Evolutionary conservation across 2,113 vertebrate genomes (phyloP).

Genomic region (Himantopus leucocephalus): DNA sequence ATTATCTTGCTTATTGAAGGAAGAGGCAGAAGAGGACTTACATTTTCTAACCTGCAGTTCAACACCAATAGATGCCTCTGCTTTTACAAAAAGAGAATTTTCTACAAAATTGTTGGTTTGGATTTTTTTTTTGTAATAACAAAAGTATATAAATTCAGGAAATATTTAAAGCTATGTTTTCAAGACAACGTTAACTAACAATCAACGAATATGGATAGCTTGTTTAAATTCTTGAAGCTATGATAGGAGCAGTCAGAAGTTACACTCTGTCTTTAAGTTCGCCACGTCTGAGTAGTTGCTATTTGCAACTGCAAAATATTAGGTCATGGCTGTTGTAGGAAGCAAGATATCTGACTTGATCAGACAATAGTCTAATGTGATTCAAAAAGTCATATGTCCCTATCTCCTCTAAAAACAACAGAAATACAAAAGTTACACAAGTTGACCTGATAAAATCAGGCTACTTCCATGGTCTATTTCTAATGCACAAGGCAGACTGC

Average conservation of each 20-base stretch:
- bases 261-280: not conserved
- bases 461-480: not conserved
- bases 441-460: not conserved
- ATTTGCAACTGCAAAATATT: not conserved
- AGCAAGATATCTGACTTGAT: not conserved
- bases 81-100: not conserved
- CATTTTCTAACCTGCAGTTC: not conserved
- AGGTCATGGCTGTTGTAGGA: not conserved
- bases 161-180: not conserved
- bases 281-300: not conserved
- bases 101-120: not conserved
- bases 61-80: not conserved
- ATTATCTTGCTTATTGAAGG: not conserved
- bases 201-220: not conserved
- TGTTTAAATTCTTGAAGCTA: not conserved
- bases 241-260: not conserved
- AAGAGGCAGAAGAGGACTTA: not conserved
- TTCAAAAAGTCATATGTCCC: not conserved
- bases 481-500: not conserved
- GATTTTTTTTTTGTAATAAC: not conserved
- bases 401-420: not conserved
- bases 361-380: not conserved
- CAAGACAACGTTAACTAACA: not conserved
- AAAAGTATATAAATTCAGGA: not conserved
- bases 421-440: not conserved